A percentile compares a stretch with the other conserved stretches of the same genome.
Conservation (phyloP, 2,113 vertebrate species). For the Chauna torquata region DNA sequence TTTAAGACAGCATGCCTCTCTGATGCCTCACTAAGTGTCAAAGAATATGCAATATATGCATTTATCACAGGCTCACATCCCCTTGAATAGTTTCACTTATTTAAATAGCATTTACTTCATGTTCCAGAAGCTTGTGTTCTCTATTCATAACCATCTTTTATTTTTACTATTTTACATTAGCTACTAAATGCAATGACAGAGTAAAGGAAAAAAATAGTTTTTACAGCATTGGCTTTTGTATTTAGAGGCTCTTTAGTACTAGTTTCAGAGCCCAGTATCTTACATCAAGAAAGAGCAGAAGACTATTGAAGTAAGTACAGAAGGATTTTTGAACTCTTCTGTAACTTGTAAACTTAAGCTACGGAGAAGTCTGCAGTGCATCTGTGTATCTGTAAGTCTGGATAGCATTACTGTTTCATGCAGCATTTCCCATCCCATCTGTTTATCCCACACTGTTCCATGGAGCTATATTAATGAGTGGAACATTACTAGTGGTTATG, state of each 20-base stretch:
- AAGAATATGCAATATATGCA: not conserved
- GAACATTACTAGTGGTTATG: not conserved
- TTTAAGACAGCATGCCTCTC: not conserved
- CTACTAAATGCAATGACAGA: not conserved
- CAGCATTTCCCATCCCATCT: not conserved
- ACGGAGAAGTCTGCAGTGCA: not conserved
- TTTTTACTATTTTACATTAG: not conserved
- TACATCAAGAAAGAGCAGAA: not conserved
- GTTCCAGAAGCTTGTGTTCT: not conserved
- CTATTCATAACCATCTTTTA: not conserved
- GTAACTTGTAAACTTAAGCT: not conserved
- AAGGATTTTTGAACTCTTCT: not conserved
- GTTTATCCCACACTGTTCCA: not conserved
- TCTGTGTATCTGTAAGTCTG: not conserved
- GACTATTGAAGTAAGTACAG: not conserved
- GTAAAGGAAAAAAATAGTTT: not conserved
- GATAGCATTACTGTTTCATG: not conserved
- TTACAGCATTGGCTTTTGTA: not conserved
- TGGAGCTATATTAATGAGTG: not conserved
- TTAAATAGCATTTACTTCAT: constrained; percentile 19
- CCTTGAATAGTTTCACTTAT: not conserved
- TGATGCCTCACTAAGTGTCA: constrained; percentile 23
- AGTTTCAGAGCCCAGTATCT: not conserved
- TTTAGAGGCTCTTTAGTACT: not conserved
- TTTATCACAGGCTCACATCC: not conserved